phyloP scores from a whole-genome alignment of 2,888 invertebrate species.

The Rambutsinella grinnellia region DNA sequence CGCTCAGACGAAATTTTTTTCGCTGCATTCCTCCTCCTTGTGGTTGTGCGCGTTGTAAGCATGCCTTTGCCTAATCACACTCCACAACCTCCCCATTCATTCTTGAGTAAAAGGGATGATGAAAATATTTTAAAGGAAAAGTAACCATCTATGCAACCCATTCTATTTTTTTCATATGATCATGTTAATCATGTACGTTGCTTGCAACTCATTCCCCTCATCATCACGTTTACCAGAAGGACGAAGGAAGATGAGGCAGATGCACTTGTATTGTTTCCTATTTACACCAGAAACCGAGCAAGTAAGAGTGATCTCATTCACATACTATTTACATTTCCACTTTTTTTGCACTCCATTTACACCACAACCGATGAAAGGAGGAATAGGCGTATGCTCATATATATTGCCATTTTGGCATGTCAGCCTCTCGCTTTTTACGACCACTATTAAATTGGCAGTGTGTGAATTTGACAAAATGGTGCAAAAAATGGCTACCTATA shows the following conservation, averaged over 20 bases:
- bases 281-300: not conserved
- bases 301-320: slow-evolving; percentile 42
- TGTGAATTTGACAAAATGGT: too few relatives aligned
- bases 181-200: not conserved
- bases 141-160: not conserved
- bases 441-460: too few relatives aligned
- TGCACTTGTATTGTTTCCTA: not conserved
- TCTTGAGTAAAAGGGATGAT: not conserved
- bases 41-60: not conserved
- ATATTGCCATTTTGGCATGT: too few relatives aligned
- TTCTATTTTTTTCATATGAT: not conserved
- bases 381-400: not conserved
- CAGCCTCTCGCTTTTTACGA: too few relatives aligned
- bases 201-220: not conserved
- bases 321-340: not conserved
- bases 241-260: not conserved
- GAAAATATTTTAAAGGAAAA: not conserved
- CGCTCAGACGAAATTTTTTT: too few relatives aligned
- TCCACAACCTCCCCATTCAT: not conserved
- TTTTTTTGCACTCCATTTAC: slow-evolving; percentile 11
- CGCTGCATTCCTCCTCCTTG: not conserved
- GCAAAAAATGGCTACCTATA: not conserved
- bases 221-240: not conserved
- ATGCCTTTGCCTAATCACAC: not conserved
- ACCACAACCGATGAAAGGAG: not conserved